Evolutionary conservation across 2,888 invertebrate species (phyloP).

Genomic region (Cyrtodaria siliqua): DNA sequence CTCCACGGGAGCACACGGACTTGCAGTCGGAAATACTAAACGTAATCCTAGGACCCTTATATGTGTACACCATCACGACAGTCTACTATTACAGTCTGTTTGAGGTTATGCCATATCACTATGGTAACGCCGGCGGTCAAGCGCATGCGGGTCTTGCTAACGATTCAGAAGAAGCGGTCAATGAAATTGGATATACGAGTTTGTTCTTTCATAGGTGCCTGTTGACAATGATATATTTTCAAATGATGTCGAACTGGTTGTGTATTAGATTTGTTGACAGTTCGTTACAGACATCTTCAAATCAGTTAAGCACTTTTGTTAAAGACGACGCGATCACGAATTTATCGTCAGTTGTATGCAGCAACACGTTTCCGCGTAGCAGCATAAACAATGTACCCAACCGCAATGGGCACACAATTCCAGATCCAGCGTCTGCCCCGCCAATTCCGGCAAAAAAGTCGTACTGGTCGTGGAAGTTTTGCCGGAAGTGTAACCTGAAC

Average conservation of each 20-base stretch:
- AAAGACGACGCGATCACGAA: not conserved
- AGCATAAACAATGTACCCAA: not conserved
- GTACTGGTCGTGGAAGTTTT: constrained; percentile 83
- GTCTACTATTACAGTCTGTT: constrained; percentile 28
- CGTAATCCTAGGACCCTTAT: constrained; percentile 50
- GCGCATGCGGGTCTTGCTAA: no score
- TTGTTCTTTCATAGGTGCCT: constrained; percentile 23
- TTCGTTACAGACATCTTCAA: constrained; percentile 11
- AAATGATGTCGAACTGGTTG: constrained; percentile 81
- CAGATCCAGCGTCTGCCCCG: constrained; percentile 22
- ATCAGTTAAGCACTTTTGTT: not conserved
- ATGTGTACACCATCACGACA: constrained; percentile 44
- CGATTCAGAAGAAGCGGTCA: no score
- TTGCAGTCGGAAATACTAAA: constrained; percentile 47
- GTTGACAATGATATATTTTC: constrained; percentile 32
- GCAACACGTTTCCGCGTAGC: no score
- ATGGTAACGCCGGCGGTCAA: not conserved
- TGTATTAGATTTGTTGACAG: constrained; percentile 72
- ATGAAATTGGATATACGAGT: no score
- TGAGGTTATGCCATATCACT: constrained; percentile 35
- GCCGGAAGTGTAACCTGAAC: constrained; percentile 73
- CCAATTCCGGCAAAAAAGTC: constrained; percentile 64
- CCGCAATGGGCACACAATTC: not conserved
- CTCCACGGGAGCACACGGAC: constrained; percentile 44
- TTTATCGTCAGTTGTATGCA: not conserved